Conservation (phyloP, 64 coral and sea anemone species). For the Platygyra sinensis region DNA sequence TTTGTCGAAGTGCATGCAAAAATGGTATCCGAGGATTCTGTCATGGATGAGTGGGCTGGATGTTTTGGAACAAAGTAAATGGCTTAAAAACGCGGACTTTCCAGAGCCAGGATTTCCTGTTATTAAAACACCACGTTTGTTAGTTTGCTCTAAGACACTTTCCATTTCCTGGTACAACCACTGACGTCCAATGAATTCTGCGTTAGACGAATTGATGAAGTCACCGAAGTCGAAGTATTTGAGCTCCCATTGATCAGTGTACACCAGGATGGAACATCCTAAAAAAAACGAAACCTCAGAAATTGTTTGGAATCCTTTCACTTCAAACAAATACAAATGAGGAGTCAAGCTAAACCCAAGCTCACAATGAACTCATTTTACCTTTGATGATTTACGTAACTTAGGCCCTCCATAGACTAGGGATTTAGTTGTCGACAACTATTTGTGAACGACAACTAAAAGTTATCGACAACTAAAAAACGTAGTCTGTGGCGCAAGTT, state of each 20-base stretch:
- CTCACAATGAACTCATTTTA: too few species aligned
- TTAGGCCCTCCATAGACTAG: too few species aligned
- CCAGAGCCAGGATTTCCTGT: constrained; percentile 91
- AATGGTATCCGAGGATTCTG: constrained; percentile 82
- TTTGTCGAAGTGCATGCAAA: constrained; percentile 82
- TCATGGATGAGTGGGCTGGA: constrained; percentile 76
- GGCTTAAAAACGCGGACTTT: constrained; percentile 79
- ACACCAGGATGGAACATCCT: constrained; percentile 37
- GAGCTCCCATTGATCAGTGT: constrained; percentile 27
- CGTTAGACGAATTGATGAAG: constrained; percentile 57
- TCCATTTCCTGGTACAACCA: constrained; percentile 81
- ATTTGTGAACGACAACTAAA: too few species aligned
- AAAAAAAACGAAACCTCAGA: neutral
- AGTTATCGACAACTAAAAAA: too few species aligned
- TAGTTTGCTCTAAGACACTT: constrained; percentile 3
- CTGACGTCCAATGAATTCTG: constrained; percentile 74
- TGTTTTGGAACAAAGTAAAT: constrained; percentile 76
- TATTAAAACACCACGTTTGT: constrained; percentile 62
- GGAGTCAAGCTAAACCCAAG: too few species aligned
- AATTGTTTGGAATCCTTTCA: neutral
- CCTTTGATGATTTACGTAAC: too few species aligned
- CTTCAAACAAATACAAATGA: too few species aligned
- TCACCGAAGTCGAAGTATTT: constrained; percentile 80
- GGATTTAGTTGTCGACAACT: too few species aligned
- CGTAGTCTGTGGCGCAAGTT: too few species aligned